A percentile compares a stretch with the other conserved stretches of the same genome.
These are phyloP conservation scores for Cebidichthys violaceus DNA, from an alignment of 2,113 vertebrate genomes.

Conservation along the genomic window DNA sequence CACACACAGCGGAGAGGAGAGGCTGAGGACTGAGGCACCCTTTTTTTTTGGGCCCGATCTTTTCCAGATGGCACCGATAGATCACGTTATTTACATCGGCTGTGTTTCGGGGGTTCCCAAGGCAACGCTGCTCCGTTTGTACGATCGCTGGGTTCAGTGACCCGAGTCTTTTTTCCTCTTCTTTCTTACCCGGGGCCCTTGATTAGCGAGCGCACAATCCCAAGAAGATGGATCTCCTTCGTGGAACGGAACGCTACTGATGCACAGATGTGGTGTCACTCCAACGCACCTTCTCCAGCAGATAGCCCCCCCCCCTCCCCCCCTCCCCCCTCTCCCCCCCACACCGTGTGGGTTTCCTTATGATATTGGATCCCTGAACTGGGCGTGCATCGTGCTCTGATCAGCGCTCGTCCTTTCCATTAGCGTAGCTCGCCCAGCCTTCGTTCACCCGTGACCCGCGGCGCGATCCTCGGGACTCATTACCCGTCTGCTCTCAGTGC, in stretches of 20 bases:
- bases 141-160: constrained; percentile 56
- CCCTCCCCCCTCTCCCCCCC: constrained; percentile 34
- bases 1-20: constrained; percentile 55
- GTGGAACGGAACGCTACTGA: constrained; percentile 58
- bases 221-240: constrained; percentile 61
- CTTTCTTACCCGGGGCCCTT: constrained; percentile 39
- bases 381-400: constrained; percentile 72
- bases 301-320: constrained; percentile 32
- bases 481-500: constrained; percentile 57
- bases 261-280: constrained; percentile 79
- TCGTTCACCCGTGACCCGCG: constrained; percentile 74
- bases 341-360: constrained; percentile 70
- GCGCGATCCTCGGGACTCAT: constrained; percentile 74
- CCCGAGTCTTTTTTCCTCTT: constrained; percentile 41
- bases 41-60: constrained; percentile 83
- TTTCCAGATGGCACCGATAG: constrained; percentile 96
- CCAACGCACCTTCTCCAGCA: constrained; percentile 57
- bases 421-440: constrained; percentile 54
- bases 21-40: constrained; percentile 82
- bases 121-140: constrained; percentile 82
- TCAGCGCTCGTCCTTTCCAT: constrained; percentile 81
- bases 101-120: constrained; percentile 87
- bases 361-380: constrained; percentile 73
- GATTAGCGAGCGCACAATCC: constrained; percentile 75
- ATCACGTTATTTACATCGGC: constrained; percentile 91